Evolutionary conservation across 2,888 invertebrate genomes (phyloP).

Genomic region (Macrostomum cliftonense): DNA sequence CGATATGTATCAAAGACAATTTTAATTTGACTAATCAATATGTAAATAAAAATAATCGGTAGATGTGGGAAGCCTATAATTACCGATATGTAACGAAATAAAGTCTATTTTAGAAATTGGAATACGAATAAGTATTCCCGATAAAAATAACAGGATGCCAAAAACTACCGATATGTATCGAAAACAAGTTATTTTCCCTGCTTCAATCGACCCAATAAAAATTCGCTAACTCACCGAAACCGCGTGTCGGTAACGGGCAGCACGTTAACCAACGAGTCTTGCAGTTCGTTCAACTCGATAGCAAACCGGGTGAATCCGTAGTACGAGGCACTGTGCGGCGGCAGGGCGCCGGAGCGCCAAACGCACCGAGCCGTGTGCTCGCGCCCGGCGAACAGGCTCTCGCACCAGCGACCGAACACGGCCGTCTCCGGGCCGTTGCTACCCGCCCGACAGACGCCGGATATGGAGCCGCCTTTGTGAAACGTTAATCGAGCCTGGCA

Average conservation of each 20-base stretch:
- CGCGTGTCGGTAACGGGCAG: slow-evolving; percentile 59
- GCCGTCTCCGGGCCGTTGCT: neutral
- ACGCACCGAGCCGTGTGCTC: neutral
- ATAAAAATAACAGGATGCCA: too few species aligned
- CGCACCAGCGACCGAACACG: neutral
- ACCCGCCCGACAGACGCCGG: neutral
- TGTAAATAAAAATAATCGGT: too few species aligned
- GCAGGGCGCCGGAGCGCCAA: slow-evolving; percentile 48
- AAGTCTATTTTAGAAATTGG: too few species aligned
- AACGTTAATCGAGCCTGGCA: neutral
- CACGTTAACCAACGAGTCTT: slow-evolving; percentile 35
- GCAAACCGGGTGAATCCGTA: slow-evolving; percentile 69
- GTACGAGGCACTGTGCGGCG: slow-evolving; percentile 57
- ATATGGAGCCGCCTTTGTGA: neutral
- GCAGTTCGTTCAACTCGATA: slow-evolving; percentile 56
- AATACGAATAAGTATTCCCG: too few species aligned
- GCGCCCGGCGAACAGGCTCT: neutral
- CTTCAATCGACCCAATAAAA: slow-evolving; percentile 25
- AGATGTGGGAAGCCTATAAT: too few species aligned
- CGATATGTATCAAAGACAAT: too few species aligned
- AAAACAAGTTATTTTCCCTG: too few species aligned
- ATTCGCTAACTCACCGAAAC: slow-evolving; percentile 58
- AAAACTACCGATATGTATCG: too few species aligned
- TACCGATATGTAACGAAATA: too few species aligned
- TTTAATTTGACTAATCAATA: too few species aligned